Evolutionary conservation across 2,113 vertebrate species (phyloP).

Genomic region (Podiceps cristatus): DNA sequence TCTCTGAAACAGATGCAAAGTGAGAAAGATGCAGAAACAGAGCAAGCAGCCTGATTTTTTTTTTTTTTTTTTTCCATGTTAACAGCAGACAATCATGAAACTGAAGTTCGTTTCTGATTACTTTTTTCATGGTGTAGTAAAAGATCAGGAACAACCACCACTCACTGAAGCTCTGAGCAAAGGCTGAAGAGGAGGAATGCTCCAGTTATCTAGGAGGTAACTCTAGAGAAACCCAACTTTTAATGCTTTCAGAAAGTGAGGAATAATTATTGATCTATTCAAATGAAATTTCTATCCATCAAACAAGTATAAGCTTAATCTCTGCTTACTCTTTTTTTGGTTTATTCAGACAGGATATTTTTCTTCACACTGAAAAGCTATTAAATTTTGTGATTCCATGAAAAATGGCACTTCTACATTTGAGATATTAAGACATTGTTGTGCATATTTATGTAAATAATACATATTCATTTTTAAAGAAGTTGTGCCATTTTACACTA

Average conservation of each 20-base stretch:
- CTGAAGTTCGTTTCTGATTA: neutral
- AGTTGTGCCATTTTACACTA: neutral
- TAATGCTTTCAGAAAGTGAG: neutral
- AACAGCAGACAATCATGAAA: neutral
- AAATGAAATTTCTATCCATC: neutral
- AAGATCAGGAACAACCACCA: neutral
- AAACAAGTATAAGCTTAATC: neutral
- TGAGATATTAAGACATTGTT: neutral
- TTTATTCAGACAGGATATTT: neutral
- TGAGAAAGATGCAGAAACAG: neutral
- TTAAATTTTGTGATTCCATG: neutral
- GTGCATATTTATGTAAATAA: constrained; percentile 21
- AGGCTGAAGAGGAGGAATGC: neutral
- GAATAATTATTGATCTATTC: neutral
- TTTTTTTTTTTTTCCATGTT: no score
- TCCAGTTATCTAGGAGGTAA: neutral
- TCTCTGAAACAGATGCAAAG: neutral
- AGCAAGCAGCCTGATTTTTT: neutral
- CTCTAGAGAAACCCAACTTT: neutral
- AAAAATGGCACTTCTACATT: neutral
- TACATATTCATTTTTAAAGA: neutral
- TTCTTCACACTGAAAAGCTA: neutral
- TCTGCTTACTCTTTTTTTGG: neutral
- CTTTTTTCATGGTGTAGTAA: neutral
- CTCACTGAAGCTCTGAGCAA: neutral